Evolutionary conservation across 2,888 invertebrate species (phyloP), one percentile per base, ranked within the genome.

Genomic region (Sinopyrophorus schimmeli): DNA sequence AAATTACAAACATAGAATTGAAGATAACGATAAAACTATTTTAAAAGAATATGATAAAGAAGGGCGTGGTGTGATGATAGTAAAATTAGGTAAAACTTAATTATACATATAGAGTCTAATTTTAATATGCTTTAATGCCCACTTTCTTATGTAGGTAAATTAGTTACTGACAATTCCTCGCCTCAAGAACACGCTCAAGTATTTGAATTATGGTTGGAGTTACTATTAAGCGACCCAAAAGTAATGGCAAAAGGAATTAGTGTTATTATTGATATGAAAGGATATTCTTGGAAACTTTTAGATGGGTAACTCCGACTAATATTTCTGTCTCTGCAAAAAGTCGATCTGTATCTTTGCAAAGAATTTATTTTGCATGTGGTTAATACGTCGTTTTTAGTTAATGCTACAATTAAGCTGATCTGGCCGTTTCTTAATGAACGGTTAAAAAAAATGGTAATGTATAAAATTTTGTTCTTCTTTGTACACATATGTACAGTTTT

Each of bases 161-260:
- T 30, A 6, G 28, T 16, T 14, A 1, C 16, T 3, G 2, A 6
- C 3, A n/a, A 2, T 2, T n/a, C 11, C 16, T 10, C 11, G 5
- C 32, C 32, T 1, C 9, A 20, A 10, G 71, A 73, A 26, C 51
- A 71, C 15, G 58, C 68, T 10, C 60, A 67, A 24, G 58, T 74
- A 18, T 72, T 73, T 38, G 71, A 72, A 46, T 55, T 71, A 3
- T 71, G 69, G 69, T 38, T 72, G 7, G 73, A 74, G 55, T 56
- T 62, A 9, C 60, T 68, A n/a, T 43, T 71, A 38, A 68, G 71
- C 34, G 65, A 68, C 39, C 59, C 61, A 5, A 55, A 64, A 12
- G 65, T 66, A 3, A 64, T 64, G 48, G 52, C 60, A 41, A 65
- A 67, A 21, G 74, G 75, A 3, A 46, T 74, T 5, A 66, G 71